Evolutionary conservation across 1,140 invertebrate genomes (phyloP), one percentile per base, ranked within the genome.

Genomic region (Drosophila leontia): DNA sequence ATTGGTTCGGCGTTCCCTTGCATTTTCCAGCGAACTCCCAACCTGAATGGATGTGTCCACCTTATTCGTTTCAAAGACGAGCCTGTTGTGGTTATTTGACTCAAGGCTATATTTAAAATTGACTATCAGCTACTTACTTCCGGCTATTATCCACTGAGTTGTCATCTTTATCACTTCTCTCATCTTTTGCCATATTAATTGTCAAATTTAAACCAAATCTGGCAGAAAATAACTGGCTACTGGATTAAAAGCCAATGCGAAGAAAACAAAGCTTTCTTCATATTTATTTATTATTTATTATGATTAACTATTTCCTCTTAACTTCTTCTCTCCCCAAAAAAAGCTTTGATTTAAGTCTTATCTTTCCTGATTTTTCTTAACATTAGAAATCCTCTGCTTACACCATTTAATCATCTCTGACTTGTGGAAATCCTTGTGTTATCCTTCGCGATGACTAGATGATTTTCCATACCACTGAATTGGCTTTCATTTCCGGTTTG

Each of bases 391-490:
- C 12, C 45, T 32, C 23, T 34, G 19, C 37, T 62, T 15, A 37
- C 11, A 32, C 13, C 12, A 44, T 37, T 53, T 44, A 69, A 51
- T 42, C 45, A 13, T 17, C 12, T 19, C 26, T 59, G 37, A 55
- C 62, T 55, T 23, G 62, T 68, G 41, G 8, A 9, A 57, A 71
- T 35, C 23, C 8, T 15, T 15, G 7, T n/a, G 34, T 50, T 51
- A 39, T 34, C 15, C 44, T 29, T 44, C 5, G 5, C 26, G 29
- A 60, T 83, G 80, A 84, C 74, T 84, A 29, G 69, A 41, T 58
- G 58, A 34, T 59, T 80, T 84, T 83, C 81, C 76, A 44, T 23
- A 7, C 61, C 50, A 65, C n/a, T 83, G 58, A 32, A 2, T 48
- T 7, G 19, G 51, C 29, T 26, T 55, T 61, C 63, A 59, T 55